phyloP scores from a whole-genome alignment of 1,140 invertebrate genomes.

The Trinorchestia longiramus region DNA sequence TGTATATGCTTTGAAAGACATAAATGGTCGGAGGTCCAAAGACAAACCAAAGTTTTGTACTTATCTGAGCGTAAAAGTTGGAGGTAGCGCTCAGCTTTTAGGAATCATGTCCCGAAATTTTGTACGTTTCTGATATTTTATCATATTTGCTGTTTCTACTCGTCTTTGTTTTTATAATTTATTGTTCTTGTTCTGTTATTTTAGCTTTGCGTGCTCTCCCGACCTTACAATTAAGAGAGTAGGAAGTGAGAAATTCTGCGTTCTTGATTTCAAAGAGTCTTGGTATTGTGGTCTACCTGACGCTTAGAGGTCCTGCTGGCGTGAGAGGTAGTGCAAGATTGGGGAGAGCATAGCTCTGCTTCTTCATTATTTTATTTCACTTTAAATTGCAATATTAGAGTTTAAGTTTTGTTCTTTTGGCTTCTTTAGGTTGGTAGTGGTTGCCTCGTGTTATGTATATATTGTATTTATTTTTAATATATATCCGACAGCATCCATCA shows the following conservation, averaged over 20 bases:
- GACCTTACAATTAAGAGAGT: neutral
- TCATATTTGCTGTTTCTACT: conserved; percentile 18
- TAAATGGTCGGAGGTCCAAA: conserved; percentile 28
- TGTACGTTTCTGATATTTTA: conserved; percentile 21
- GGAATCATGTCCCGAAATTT: conserved; percentile 10
- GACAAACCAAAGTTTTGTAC: conserved; percentile 53
- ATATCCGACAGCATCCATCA: conserved; percentile 34
- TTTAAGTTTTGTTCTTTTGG: conserved; percentile 51
- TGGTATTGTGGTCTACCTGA: neutral
- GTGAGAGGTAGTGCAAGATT: neutral
- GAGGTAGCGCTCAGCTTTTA: neutral
- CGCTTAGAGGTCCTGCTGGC: neutral
- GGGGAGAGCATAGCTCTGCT: conserved; percentile 6
- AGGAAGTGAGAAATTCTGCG: neutral
- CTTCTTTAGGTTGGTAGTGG: conserved; percentile 19
- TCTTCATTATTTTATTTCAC: conserved; percentile 49
- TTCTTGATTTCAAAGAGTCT: neutral
- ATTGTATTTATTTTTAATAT: conserved; percentile 46
- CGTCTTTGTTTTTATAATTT: conserved; percentile 27
- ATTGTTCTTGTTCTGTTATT: conserved; percentile 54
- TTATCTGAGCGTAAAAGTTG: conserved; percentile 13
- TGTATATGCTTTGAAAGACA: conserved; percentile 16
- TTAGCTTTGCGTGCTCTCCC: conserved; percentile 26
- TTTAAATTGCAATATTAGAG: conserved; percentile 46
- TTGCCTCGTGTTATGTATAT: conserved; percentile 43